Evolutionary conservation across 2,113 vertebrate species (phyloP).

Genomic region (Protobothrops mucrosquamatus): DNA sequence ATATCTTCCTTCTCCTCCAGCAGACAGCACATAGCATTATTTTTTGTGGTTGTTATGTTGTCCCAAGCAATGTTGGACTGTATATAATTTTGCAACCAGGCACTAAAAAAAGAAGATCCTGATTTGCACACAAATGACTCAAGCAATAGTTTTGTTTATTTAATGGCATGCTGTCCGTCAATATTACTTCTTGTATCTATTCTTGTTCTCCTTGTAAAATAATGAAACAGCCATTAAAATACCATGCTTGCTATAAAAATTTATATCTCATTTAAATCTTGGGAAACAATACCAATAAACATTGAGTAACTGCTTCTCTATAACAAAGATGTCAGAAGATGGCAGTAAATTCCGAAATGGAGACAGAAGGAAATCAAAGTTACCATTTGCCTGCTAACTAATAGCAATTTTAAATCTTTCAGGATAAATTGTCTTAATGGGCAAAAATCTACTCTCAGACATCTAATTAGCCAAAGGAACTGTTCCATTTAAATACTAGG

Average conservation of each 20-base stretch:
- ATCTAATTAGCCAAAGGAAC: slow-evolving; percentile 48
- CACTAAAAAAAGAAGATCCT: slow-evolving; percentile 13
- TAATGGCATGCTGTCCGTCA: slow-evolving; percentile 63
- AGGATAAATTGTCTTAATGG: slow-evolving; percentile 34
- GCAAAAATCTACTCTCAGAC: slow-evolving; percentile 37
- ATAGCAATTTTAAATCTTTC: slow-evolving; percentile 49
- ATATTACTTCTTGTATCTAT: slow-evolving; percentile 59
- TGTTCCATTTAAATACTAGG: slow-evolving; percentile 49
- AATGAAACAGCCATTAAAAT: slow-evolving; percentile 71
- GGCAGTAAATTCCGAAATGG: slow-evolving; percentile 55
- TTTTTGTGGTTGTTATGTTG: not conserved
- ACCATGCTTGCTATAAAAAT: slow-evolving; percentile 65
- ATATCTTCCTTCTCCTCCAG: not conserved
- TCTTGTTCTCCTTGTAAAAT: slow-evolving; percentile 64
- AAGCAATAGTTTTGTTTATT: slow-evolving; percentile 49
- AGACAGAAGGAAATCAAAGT: slow-evolving; percentile 45
- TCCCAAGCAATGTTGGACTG: not conserved
- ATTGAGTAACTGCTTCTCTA: slow-evolving; percentile 69
- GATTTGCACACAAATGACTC: slow-evolving; percentile 48
- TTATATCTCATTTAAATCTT: slow-evolving; percentile 72
- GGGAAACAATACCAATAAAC: slow-evolving; percentile 72
- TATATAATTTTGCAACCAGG: not conserved
- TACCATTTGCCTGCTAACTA: slow-evolving; percentile 56
- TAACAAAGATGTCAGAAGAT: slow-evolving; percentile 59
- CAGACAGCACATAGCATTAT: not conserved